Percentiles rank a stretch among this genome's conserved stretches.
These are phyloP conservation scores for Sisor rabdophorus DNA, from an alignment of 2,113 vertebrate genomes.

Conservation along the genomic window DNA sequence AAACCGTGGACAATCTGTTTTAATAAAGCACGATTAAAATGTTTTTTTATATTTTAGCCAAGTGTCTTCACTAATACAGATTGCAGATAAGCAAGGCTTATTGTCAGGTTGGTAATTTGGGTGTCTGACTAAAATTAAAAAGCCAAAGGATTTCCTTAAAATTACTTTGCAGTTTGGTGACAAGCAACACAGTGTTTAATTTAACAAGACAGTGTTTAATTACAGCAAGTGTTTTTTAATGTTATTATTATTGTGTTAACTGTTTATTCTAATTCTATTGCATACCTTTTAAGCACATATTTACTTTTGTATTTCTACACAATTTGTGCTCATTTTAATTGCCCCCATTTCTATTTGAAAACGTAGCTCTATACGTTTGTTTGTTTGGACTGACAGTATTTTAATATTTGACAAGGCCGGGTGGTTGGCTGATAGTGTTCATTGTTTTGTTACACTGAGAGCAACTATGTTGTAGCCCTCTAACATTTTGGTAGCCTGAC, in stretches of 20 bases:
- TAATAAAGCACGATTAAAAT: not conserved
- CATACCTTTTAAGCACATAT: conserved; percentile 36
- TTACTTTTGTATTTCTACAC: conserved; percentile 27
- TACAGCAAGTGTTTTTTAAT: too few species aligned
- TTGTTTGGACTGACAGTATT: conserved; percentile 39
- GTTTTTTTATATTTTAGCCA: not conserved
- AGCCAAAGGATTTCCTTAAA: not conserved
- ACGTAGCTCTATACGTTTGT: conserved; percentile 24
- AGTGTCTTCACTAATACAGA: not conserved
- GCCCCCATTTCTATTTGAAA: conserved; percentile 31
- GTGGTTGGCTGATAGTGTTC: conserved; percentile 58
- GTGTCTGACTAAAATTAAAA: conserved; percentile 10
- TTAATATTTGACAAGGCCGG: conserved; percentile 62
- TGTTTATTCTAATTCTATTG: conserved; percentile 53
- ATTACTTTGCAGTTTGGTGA: conserved; percentile 14
- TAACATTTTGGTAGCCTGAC: conserved; percentile 41
- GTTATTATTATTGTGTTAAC: conserved; percentile 43
- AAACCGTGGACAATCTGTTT: not conserved
- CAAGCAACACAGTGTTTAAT: conserved; percentile 46
- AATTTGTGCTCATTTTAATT: conserved; percentile 30
- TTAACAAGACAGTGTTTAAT: conserved; percentile 42
- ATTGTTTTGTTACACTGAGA: conserved; percentile 49
- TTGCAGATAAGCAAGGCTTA: not conserved
- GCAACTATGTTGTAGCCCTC: conserved; percentile 30
- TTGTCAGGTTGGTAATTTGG: not conserved